These are phyloP conservation scores for Trachelus stipa DNA, from an alignment of 2,888 invertebrate species.

Conservation along the genomic window DNA sequence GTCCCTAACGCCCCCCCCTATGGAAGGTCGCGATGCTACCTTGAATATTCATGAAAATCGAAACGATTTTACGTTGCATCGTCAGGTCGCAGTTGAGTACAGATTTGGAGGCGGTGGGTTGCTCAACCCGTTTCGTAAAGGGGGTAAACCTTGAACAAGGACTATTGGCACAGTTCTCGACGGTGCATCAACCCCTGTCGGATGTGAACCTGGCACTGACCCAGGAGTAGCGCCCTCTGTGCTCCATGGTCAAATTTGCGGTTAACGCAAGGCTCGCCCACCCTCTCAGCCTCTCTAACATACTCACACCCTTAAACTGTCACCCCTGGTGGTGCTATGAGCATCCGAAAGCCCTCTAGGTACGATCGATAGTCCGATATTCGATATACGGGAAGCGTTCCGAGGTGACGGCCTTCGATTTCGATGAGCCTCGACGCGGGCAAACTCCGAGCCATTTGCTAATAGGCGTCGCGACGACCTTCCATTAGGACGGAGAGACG, in stretches of 20 bases:
- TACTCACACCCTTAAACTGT: not conserved
- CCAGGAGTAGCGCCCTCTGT: not conserved
- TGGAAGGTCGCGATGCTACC: not conserved
- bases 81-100: not conserved
- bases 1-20: not conserved
- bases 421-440: constrained; percentile 36
- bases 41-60: constrained; percentile 4
- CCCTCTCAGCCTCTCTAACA: not conserved
- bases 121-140: not conserved
- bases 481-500: constrained; percentile 60
- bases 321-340: not conserved
- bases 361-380: not conserved
- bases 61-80: not conserved
- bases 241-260: not conserved
- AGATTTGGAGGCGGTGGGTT: not conserved
- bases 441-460: constrained; percentile 60
- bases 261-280: not conserved
- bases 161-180: not conserved
- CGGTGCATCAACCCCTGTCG: not conserved
- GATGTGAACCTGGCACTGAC: not conserved
- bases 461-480: constrained; percentile 59
- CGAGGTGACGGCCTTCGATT: not conserved
- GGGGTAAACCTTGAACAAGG: not conserved
- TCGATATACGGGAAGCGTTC: not conserved
- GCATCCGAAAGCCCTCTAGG: not conserved